Percentiles rank a stretch among this genome's conserved stretches.
Conservation (phyloP, 1,140 invertebrate genomes). For the Chironomus striatipennis region DNA sequence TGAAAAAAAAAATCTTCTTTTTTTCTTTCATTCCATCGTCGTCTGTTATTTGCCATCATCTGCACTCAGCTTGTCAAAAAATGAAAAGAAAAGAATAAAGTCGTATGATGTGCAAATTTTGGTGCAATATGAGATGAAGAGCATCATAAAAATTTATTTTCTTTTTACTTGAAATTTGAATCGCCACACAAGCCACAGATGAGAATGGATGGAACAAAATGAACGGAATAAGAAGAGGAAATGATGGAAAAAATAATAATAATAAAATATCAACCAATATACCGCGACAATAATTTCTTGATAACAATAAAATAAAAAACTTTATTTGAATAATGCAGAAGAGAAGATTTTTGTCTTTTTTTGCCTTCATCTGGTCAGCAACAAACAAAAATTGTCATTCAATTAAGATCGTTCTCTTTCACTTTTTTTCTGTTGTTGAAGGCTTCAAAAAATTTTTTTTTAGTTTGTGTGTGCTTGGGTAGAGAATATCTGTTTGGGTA, state of each 20-base stretch:
- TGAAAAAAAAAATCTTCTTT: too few species aligned
- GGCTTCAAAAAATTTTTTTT: too few species aligned
- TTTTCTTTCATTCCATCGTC: too few species aligned
- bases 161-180: background rate
- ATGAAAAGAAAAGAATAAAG: background rate
- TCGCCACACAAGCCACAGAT: background rate
- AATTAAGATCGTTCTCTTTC: background rate
- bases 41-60: too few species aligned
- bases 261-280: background rate
- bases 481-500: too few species aligned
- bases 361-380: background rate
- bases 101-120: background rate
- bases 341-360: background rate
- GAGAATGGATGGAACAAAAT: background rate
- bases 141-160: background rate
- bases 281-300: background rate
- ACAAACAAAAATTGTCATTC: conserved; percentile 7
- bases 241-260: background rate
- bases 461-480: too few species aligned
- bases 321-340: conserved; percentile 10
- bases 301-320: conserved; percentile 15
- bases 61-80: too few species aligned
- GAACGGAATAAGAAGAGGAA: background rate
- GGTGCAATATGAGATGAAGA: background rate
- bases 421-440: too few species aligned